phyloP scores from a whole-genome alignment of 2,888 invertebrate genomes.

The Brachynemurus nebulosus region DNA sequence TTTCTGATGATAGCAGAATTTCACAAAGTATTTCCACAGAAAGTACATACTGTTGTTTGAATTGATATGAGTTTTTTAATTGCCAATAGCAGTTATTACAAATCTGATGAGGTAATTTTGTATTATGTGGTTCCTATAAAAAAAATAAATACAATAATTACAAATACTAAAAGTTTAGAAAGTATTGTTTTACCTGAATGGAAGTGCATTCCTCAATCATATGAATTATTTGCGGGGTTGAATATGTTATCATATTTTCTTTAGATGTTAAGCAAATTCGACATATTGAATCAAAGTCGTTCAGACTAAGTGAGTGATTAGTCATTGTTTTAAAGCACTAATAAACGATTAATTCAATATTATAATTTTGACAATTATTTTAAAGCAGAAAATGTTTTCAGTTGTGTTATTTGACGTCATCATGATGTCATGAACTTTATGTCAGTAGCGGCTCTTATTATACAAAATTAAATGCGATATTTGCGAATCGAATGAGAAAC shows the following conservation, averaged over 20 bases:
- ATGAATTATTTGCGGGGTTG: background rate
- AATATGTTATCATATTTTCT: background rate
- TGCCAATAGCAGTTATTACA: background rate
- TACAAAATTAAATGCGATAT: no score
- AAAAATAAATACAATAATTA: background rate
- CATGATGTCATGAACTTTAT: no score
- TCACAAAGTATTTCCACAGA: background rate
- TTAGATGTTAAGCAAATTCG: background rate
- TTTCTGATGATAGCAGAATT: background rate
- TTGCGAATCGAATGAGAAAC: no score
- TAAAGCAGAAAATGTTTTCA: no score
- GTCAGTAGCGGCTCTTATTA: no score
- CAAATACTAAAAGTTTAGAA: no score
- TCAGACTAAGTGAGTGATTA: no score
- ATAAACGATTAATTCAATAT: no score
- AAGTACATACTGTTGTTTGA: background rate
- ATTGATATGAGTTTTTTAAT: background rate
- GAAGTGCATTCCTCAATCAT: constrained; percentile 1
- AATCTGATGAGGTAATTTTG: background rate
- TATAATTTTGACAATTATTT: no score
- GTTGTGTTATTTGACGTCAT: no score
- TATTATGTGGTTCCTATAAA: background rate
- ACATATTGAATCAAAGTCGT: background rate
- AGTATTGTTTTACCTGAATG: background rate
- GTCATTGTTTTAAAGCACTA: no score